phyloP scores from a whole-genome alignment of 2,888 invertebrate genomes.

The Zele albiditarsus region DNA sequence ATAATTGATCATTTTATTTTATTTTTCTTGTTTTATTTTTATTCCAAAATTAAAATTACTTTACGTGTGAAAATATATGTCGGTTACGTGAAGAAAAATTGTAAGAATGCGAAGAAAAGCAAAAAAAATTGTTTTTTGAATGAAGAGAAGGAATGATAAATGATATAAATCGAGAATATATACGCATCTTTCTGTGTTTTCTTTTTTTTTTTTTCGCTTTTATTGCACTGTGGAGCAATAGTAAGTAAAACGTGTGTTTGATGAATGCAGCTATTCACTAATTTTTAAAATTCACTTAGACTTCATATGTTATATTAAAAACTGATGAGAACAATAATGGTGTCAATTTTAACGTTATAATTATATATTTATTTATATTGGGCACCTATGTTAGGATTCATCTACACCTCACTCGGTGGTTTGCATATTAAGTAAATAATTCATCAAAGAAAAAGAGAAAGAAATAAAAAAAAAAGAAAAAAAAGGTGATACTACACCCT shows the following conservation, averaged over 20 bases:
- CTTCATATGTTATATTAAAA: not conserved
- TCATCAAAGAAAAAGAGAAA: conserved; percentile 27
- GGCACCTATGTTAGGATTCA: conserved; percentile 31
- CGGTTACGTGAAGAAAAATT: not conserved
- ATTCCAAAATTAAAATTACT: conserved; percentile 26
- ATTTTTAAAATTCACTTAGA: no score
- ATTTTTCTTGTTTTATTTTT: not conserved
- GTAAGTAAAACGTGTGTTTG: not conserved
- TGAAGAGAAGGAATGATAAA: not conserved
- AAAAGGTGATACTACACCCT: not conserved
- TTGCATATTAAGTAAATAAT: conserved; percentile 43
- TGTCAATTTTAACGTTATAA: not conserved
- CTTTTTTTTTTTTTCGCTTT: not conserved
- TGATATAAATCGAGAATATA: no score
- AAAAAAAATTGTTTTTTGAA: not conserved
- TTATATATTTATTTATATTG: conserved; percentile 26
- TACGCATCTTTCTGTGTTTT: not conserved
- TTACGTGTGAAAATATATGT: not conserved
- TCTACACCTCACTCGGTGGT: not conserved
- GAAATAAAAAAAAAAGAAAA: not conserved
- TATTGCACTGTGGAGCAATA: not conserved
- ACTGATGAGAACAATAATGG: conserved; percentile 44
- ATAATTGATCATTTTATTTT: not conserved
- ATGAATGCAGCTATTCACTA: not conserved
- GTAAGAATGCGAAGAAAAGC: not conserved